Evolutionary conservation across 1,140 invertebrate genomes (phyloP).

Genomic region (Drosophila nigromelanica): DNA sequence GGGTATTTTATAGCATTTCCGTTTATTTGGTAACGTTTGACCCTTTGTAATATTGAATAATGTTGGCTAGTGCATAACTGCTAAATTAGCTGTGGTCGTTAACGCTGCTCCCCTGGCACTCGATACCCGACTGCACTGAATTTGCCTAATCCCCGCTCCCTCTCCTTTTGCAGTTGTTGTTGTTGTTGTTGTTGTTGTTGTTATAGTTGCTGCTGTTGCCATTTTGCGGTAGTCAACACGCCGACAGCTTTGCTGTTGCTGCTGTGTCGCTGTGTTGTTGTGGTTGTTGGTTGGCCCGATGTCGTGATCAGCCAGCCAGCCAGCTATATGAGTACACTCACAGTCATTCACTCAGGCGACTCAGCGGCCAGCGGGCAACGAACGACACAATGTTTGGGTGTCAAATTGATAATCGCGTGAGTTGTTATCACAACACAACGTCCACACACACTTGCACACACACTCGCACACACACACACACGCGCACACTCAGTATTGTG

Average conservation of each 20-base stretch:
- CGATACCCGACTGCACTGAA: slow-evolving; percentile 9
- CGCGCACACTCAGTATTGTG: not conserved
- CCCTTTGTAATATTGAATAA: slow-evolving; percentile 1
- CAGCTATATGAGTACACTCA: slow-evolving; percentile 25
- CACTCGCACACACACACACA: slow-evolving; percentile 28
- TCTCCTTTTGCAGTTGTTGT: not conserved
- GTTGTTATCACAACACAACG: slow-evolving; percentile 75
- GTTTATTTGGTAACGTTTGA: not conserved
- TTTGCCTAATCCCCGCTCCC: slow-evolving; percentile 28
- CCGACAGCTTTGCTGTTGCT: slow-evolving; percentile 28
- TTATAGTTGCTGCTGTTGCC: slow-evolving; percentile 27
- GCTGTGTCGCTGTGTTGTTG: slow-evolving; percentile 7
- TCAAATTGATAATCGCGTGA: slow-evolving; percentile 82
- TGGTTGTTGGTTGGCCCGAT: slow-evolving; percentile 46
- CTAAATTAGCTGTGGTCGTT: slow-evolving; percentile 50
- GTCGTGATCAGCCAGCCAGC: slow-evolving; percentile 59
- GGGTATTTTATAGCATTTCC: not conserved
- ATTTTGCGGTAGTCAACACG: slow-evolving; percentile 30
- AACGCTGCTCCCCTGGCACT: slow-evolving; percentile 1
- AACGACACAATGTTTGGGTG: slow-evolving; percentile 68
- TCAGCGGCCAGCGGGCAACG: slow-evolving; percentile 32
- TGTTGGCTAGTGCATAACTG: slow-evolving; percentile 53
- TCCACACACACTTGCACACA: slow-evolving; percentile 37
- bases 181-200: slow-evolving; percentile 28
- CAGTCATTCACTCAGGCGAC: slow-evolving; percentile 39